Evolutionary conservation across 2,888 invertebrate species (phyloP).

Genomic region (Podabrus alpinus): DNA sequence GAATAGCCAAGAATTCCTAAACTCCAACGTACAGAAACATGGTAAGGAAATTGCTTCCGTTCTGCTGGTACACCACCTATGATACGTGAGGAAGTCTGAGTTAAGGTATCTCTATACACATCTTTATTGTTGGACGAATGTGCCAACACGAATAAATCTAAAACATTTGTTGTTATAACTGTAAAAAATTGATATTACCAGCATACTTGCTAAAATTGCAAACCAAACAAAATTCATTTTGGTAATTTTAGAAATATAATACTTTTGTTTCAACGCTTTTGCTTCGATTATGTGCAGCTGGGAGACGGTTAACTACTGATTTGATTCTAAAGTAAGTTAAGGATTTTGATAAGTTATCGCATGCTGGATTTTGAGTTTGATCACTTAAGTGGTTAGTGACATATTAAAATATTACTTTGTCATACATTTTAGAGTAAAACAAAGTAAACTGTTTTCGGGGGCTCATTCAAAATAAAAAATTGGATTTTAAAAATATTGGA

Average conservation of each 20-base stretch:
- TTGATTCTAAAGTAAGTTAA: not conserved
- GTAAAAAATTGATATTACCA: not conserved
- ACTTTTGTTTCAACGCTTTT: not conserved
- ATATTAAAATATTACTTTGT: too few species aligned
- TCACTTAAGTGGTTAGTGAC: too few species aligned
- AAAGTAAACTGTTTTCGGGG: too few species aligned
- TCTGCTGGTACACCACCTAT: not conserved
- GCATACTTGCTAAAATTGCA: not conserved
- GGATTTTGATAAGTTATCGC: not conserved
- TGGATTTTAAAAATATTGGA: not conserved
- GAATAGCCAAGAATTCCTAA: not conserved
- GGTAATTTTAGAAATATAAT: not conserved
- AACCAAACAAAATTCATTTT: not conserved
- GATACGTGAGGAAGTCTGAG: not conserved
- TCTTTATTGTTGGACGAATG: not conserved
- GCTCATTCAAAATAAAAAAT: not conserved
- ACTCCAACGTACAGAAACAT: constrained; percentile 1
- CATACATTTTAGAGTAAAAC: too few species aligned
- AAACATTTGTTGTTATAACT: not conserved
- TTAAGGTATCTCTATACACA: not conserved
- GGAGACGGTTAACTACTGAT: not conserved
- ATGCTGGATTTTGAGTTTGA: not conserved
- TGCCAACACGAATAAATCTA: not conserved
- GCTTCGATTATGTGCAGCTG: not conserved
- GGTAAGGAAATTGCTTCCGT: constrained; percentile 2